Conservation (phyloP, 2,888 invertebrate genomes). For the Scaptomyza tumidula region DNA sequence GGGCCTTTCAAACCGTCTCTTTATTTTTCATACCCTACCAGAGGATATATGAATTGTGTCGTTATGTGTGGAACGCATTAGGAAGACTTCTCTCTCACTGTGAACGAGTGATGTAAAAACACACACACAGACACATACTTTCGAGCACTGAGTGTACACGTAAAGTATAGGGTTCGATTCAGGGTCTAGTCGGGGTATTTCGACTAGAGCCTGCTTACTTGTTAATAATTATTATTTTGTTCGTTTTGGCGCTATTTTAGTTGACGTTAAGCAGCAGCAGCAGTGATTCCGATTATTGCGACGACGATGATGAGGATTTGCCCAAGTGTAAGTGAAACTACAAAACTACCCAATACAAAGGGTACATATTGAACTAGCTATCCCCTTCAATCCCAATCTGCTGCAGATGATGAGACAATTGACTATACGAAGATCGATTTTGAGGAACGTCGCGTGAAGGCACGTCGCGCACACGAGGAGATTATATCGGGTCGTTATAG, state of each 20-base stretch:
- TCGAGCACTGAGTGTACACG: too few relatives aligned
- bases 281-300: conserved; percentile 84
- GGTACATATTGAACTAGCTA: not conserved
- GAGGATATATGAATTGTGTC: too few relatives aligned
- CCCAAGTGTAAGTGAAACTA: conserved; percentile 76
- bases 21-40: not conserved
- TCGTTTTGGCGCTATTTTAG: conserved; percentile 63
- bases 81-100: too few relatives aligned
- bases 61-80: too few relatives aligned
- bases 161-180: too few relatives aligned
- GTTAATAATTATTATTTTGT: too few relatives aligned
- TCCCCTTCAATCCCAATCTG: not conserved
- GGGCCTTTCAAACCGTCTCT: not conserved
- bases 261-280: conserved; percentile 83
- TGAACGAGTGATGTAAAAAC: too few relatives aligned
- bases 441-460: conserved; percentile 84
- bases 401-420: conserved; percentile 82
- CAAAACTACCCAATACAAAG: not conserved
- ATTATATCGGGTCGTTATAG: conserved; percentile 84
- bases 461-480: conserved; percentile 84
- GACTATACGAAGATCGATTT: conserved; percentile 85
- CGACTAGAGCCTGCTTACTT: too few relatives aligned
- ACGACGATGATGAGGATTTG: conserved; percentile 83
- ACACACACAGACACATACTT: too few relatives aligned
- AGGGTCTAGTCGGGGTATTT: too few relatives aligned